A percentile compares a stretch with the other conserved stretches of the same genome.
Conservation (phyloP, 2,888 invertebrate species). For the Drosophila vallismaia region DNA sequence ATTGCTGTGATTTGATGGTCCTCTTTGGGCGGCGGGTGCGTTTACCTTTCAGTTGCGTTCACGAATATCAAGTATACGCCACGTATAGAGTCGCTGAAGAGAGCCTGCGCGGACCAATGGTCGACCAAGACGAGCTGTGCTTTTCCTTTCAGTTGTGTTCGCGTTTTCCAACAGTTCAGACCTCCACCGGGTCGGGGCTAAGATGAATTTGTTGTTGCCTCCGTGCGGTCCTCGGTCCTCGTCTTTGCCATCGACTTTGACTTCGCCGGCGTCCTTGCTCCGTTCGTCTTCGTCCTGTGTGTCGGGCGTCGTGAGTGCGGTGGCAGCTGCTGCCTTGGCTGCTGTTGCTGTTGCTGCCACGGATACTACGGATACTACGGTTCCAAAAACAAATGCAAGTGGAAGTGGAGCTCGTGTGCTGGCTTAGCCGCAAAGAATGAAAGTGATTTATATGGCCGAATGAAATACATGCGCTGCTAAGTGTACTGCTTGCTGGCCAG, state of each 20-base stretch:
- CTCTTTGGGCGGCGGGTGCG: slow-evolving; percentile 74
- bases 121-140: too few species aligned
- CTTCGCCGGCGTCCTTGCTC: slow-evolving; percentile 20
- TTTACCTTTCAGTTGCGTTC: slow-evolving; percentile 83
- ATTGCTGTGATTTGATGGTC: slow-evolving; percentile 65
- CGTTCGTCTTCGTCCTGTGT: slow-evolving; percentile 23
- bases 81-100: too few species aligned
- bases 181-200: slow-evolving; percentile 66
- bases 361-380: slow-evolving; percentile 30
- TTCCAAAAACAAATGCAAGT: slow-evolving; percentile 50
- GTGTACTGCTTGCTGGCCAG: slow-evolving; percentile 31
- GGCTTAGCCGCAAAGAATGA: slow-evolving; percentile 66
- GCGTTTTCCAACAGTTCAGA: slow-evolving; percentile 83
- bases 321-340: slow-evolving; percentile 22
- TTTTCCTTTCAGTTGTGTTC: slow-evolving; percentile 84
- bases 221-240: slow-evolving; percentile 33
- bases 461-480: slow-evolving; percentile 55
- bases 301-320: slow-evolving; percentile 37
- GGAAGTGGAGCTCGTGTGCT: slow-evolving; percentile 66
- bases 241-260: slow-evolving; percentile 20
- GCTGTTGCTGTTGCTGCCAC: slow-evolving; percentile 20
- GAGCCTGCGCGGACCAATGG: too few species aligned
- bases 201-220: slow-evolving; percentile 30
- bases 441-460: slow-evolving; percentile 73
- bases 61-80: too few species aligned